phyloP scores from a whole-genome alignment of 2,888 invertebrate species.

The Heterodera filipjevi region DNA sequence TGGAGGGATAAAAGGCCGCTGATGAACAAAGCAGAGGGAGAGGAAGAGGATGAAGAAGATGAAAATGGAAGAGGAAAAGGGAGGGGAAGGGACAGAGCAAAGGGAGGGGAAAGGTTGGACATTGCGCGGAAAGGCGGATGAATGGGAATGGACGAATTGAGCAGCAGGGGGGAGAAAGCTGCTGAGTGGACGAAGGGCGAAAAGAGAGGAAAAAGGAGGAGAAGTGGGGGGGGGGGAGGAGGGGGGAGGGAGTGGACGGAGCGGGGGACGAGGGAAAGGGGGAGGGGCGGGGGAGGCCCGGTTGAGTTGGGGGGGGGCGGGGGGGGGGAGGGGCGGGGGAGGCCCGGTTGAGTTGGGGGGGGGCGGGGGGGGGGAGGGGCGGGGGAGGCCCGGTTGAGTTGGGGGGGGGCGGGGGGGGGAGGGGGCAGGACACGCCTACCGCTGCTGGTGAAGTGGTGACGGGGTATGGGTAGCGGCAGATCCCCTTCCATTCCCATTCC shows the following conservation, averaged over 20 bases:
- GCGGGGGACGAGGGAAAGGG: no score
- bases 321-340: neutral
- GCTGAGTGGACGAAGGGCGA: constrained; percentile 3
- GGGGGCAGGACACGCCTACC: no score
- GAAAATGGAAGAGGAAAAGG: neutral
- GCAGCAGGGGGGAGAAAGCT: neutral
- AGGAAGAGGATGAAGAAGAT: neutral
- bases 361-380: neutral
- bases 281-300: neutral
- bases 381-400: neutral
- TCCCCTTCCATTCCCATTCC: no score
- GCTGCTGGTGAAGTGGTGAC: no score
- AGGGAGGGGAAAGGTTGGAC: neutral
- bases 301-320: neutral
- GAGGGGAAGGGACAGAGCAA: neutral
- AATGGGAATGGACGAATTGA: neutral
- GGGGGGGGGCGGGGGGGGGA: no score
- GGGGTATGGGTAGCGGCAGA: no score
- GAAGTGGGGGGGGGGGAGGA: neutral
- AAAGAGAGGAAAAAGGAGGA: neutral
- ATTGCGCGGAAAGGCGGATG: constrained; percentile 7
- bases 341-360: neutral
- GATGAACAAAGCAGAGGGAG: neutral
- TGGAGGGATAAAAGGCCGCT: neutral
- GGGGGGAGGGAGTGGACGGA: neutral